A percentile compares a stretch with the other conserved stretches of the same genome.
Conservation (phyloP, 35 echinoderm and acorn worm species). For the Heliocidaris tuberculata region DNA sequence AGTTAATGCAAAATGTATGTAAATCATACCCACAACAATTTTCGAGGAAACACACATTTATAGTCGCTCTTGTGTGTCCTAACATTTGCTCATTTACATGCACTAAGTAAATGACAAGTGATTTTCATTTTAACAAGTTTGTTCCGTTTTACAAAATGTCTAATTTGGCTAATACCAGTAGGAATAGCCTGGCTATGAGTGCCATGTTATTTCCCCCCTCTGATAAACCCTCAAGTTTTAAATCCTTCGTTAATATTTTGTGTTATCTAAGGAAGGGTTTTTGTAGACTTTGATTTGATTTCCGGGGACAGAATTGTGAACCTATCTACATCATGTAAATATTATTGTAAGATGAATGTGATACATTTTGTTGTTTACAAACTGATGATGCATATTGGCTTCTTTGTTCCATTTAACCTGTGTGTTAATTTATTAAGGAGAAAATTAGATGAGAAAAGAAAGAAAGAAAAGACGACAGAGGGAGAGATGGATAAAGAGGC, state of each 20-base stretch:
- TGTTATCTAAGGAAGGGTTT: slow-evolving; percentile 19
- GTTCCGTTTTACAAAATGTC: background rate
- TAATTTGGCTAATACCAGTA: background rate
- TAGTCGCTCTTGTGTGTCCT: background rate
- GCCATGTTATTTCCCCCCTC: background rate
- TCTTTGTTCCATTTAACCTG: background rate
- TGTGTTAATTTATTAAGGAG: background rate
- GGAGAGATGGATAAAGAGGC: background rate
- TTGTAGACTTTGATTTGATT: background rate
- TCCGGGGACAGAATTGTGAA: slow-evolving; percentile 22
- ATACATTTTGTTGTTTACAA: slow-evolving; percentile 52
- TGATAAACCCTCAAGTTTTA: background rate
- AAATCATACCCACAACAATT: background rate
- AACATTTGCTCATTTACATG: background rate
- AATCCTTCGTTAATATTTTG: slow-evolving; percentile 7
- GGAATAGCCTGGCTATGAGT: background rate
- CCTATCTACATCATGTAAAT: slow-evolving; percentile 47
- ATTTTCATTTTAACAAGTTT: background rate
- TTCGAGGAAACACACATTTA: background rate
- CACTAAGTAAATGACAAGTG: background rate
- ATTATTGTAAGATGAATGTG: slow-evolving; percentile 48
- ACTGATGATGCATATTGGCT: background rate
- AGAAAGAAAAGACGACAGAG: background rate
- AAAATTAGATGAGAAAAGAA: too few species aligned
- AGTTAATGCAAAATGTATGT: background rate